phyloP scores from a whole-genome alignment of 37 sponge, comb jelly and placozoan genomes.

The Haliclona indistincta region DNA sequence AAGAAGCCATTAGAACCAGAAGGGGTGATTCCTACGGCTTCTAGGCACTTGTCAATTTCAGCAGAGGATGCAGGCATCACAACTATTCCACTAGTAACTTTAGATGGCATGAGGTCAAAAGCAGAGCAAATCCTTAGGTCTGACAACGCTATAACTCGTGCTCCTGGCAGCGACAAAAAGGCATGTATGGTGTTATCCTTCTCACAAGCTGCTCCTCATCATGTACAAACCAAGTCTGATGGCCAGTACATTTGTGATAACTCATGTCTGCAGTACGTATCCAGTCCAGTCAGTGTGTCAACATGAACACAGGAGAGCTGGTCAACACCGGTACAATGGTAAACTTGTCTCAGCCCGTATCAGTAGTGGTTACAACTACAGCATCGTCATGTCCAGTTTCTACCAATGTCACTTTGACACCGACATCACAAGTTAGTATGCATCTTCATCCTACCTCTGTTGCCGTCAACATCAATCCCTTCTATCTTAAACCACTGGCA shows the following conservation, averaged over 20 bases:
- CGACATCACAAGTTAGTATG: background rate
- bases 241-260: conserved; percentile 34
- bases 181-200: conserved; percentile 9
- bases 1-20: no score
- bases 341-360: no score
- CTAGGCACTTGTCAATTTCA: background rate
- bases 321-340: background rate
- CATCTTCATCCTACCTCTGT: background rate
- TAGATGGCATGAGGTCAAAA: conserved; percentile 17
- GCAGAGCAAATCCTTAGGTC: conserved; percentile 1
- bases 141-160: conserved; percentile 18
- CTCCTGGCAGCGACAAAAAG: conserved; percentile 14
- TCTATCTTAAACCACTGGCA: background rate
- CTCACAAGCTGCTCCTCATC: conserved; percentile 9
- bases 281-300: background rate
- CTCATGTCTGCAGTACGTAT: conserved; percentile 17
- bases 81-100: conserved; percentile 6
- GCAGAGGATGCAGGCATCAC: background rate
- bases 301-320: background rate
- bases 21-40: background rate
- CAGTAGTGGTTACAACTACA: background rate
- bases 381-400: background rate
- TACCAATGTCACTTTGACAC: background rate
- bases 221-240: background rate
- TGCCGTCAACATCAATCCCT: background rate